These are phyloP conservation scores for Apocheima hispidaria DNA, from an alignment of 2,888 invertebrate species.

Conservation along the genomic window DNA sequence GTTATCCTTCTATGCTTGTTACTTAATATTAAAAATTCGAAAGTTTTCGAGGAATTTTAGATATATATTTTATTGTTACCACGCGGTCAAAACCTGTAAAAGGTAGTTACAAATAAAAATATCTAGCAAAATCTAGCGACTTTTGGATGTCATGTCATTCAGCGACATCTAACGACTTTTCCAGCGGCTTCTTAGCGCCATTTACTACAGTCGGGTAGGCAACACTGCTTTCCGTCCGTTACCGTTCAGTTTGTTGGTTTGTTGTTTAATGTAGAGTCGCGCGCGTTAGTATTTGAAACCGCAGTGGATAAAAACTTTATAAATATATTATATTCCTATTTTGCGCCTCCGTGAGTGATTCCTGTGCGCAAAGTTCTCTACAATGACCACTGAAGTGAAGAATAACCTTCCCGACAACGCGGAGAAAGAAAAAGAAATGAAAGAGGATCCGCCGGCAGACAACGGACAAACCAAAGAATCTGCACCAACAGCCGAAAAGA, in stretches of 20 bases:
- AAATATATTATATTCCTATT: background rate
- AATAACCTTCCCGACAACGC: constrained; percentile 88
- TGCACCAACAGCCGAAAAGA: constrained; percentile 77
- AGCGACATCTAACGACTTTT: too few relatives aligned
- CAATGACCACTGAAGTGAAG: constrained; percentile 92
- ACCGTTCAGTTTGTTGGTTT: background rate
- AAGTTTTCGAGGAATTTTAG: too few relatives aligned
- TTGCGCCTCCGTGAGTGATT: background rate
- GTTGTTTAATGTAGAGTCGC: background rate
- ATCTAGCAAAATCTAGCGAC: too few relatives aligned
- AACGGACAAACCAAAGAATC: constrained; percentile 79
- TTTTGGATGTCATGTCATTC: too few relatives aligned
- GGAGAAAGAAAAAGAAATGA: constrained; percentile 87
- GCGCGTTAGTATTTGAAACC: constrained; percentile 1
- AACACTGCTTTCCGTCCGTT: too few relatives aligned
- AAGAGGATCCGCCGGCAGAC: constrained; percentile 83
- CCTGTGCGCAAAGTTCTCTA: constrained; percentile 45
- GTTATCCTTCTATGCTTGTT: too few relatives aligned
- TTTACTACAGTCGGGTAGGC: too few relatives aligned
- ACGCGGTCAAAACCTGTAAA: too few relatives aligned
- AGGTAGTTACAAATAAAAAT: too few relatives aligned
- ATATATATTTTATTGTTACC: too few relatives aligned
- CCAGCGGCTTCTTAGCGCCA: too few relatives aligned
- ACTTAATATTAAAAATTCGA: too few relatives aligned
- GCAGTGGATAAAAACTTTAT: background rate